These are phyloP conservation scores for Fundulus diaphanus DNA, from an alignment of 2,797 vertebrate genomes.

Conservation along the genomic window DNA sequence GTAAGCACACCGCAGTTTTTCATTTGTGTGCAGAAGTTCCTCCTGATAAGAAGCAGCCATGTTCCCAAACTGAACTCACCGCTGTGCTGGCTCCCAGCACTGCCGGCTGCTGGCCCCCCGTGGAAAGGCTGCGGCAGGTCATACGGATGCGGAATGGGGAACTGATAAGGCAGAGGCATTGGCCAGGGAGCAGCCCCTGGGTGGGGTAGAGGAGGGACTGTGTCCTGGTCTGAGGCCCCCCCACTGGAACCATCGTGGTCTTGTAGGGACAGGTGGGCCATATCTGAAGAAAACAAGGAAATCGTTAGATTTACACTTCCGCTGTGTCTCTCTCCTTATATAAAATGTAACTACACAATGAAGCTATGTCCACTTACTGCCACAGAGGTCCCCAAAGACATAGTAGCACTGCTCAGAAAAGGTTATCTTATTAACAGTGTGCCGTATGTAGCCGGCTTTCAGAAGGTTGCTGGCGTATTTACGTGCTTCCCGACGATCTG, in stretches of 20 bases:
- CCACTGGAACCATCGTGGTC: slow-evolving; percentile 98
- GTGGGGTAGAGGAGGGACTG: slow-evolving; percentile 93
- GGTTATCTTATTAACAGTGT: slow-evolving; percentile 99
- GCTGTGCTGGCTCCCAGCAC: slow-evolving; percentile 96
- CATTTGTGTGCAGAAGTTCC: background rate
- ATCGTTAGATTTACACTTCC: background rate
- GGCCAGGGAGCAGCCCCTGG: slow-evolving; percentile 96
- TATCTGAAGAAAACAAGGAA: slow-evolving; percentile 79
- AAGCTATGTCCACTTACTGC: slow-evolving; percentile 83
- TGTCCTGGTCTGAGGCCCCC: slow-evolving; percentile 97
- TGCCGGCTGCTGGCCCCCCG: slow-evolving; percentile 85
- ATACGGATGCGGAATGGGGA: slow-evolving; percentile 91
- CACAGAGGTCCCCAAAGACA: slow-evolving; percentile 96
- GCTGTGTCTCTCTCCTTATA: background rate
- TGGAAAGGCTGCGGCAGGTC: slow-evolving; percentile 90
- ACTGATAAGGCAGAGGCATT: slow-evolving; percentile 94
- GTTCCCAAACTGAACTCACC: slow-evolving; percentile 79
- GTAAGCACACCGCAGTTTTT: background rate
- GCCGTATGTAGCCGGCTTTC: slow-evolving; percentile 97
- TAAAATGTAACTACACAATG: background rate
- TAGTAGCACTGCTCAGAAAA: slow-evolving; percentile 99
- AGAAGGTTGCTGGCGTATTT: slow-evolving; percentile 98
- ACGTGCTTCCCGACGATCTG: slow-evolving; percentile 94
- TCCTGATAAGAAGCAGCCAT: background rate
- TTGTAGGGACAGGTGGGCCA: slow-evolving; percentile 95